Base-by-base conservation (phyloP, 2,797 vertebrate genomes). In the Cyclura pinguis region DNA sequence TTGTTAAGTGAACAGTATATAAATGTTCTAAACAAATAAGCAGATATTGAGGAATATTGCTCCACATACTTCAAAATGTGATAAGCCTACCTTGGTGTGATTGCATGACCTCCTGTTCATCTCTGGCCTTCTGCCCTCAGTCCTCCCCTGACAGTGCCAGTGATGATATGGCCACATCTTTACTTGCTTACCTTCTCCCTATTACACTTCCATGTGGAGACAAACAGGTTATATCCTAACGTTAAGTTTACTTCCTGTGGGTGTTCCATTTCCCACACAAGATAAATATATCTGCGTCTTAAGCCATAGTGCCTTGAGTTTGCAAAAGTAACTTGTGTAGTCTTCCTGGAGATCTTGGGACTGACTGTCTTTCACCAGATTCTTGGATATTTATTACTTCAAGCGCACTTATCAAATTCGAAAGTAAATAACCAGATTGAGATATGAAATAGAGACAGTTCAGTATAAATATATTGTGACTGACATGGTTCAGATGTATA, bases 351-450 rank as follows among this genome's bases (percentile, higher is more conserved):
- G 90, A 94, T 47, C 47, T 78, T 84, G 80, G 91, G 20, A 42
- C 90, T 93, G 88, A 95, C 85, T 90, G 57, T 82, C 59, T 92
- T 93, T 90, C 94, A 10, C 72, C 90, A 85, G 14, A 6, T 86
- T 67, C 89, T 83, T 35, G 83, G 92, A 73, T 92, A 85, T 73
- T 91, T 88, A 89, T 38, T 69, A 62, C 47, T 78, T 84, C 18
- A 50, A 0, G 1, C 47, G 42, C 14, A 38, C 24, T 84, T 94
- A 50, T 87, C 78, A 52, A 90, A 94, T 87, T 2, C 78, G 73
- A 64, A 32, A 82, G 81, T 0, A 52, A 86, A 85, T 12, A 85
- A 20, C 55, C 29, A 91, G 29, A 89, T 9, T 91, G 78, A 84
- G 16, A 18, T 0, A 1, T n/a, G 42, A 55, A 80, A 57, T 0